Evolutionary conservation across 2,113 vertebrate species (phyloP), one percentile per base, ranked within the genome.

Genomic region (Lipophrys pholis): DNA sequence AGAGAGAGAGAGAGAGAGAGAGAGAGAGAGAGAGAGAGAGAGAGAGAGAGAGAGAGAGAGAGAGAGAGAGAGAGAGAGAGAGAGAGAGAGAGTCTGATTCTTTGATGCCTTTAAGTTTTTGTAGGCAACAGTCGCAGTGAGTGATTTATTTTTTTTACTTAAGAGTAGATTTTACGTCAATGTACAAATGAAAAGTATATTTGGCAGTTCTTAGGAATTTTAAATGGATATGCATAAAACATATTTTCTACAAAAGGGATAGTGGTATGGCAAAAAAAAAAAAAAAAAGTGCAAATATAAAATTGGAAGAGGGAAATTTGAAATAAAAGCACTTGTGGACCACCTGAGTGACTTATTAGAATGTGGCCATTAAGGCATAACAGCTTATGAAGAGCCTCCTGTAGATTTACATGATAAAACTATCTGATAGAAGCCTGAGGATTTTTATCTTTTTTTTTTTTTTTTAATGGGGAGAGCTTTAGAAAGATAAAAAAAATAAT

Each of bases 31-130:
- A 30, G 21, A 30, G 21, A 30, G 21, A 30, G 21, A 30, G 21
- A 30, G 21, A 30, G 21, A 30, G 21, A 30, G 21, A 30, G 21
- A 30, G 21, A 30, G 21, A 30, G 21, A 30, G 21, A 30, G 21
- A 30, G n/a, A n/a, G n/a, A n/a, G n/a, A 17, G 10, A 36, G 8
- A 11, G 36, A 12, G 40, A 8, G 38, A 10, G 30, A 45, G 3
- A 7, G 5, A 35, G 9, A 8, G 16, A 42, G 14, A 36, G 17
- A 11, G 4, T 35, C 36, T 82, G 76, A 72, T 77, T 74, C 94
- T 95, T 94, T 94, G 94, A 95, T 94, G 91, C 92, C 84, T 92
- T 93, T 91, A 91, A 54, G 90, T 90, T 92, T 91, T 92, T 89
- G 9, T 11, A 39, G 15, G 43, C 92, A 93, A 93, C 93, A 90